Percentiles rank a stretch among this genome's conserved stretches.
Evolutionary conservation across 2,113 vertebrate genomes (phyloP).

Genomic region (Suricata suricatta): DNA sequence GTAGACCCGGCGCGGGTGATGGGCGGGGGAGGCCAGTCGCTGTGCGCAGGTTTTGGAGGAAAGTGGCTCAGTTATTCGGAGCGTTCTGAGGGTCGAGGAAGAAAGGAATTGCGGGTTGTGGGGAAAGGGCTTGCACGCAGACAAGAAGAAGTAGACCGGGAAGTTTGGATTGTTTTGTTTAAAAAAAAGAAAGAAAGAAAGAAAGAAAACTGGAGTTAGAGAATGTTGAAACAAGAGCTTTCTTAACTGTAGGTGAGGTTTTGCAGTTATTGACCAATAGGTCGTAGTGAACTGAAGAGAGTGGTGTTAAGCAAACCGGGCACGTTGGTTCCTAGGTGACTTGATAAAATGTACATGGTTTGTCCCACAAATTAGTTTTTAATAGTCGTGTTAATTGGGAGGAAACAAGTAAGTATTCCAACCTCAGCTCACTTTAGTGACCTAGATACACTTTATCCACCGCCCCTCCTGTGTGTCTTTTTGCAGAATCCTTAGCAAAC

Average conservation of each 20-base stretch:
- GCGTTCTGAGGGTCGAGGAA: background rate
- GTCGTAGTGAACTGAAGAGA: background rate
- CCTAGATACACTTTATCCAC: background rate
- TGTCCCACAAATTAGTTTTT: background rate
- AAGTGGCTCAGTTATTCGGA: background rate
- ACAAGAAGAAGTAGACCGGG: background rate
- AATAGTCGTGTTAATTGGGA: background rate
- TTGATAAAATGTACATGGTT: background rate
- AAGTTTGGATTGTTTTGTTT: background rate
- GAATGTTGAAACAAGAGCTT: slow-evolving; percentile 42
- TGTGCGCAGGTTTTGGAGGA: background rate
- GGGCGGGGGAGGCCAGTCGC: background rate
- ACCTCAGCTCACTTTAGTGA: background rate
- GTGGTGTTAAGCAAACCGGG: background rate
- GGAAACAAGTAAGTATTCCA: background rate
- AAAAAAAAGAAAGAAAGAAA: background rate
- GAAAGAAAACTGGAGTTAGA: background rate
- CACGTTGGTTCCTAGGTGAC: background rate
- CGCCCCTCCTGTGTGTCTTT: slow-evolving; percentile 27
- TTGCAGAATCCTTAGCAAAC: slow-evolving; percentile 86
- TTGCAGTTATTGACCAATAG: slow-evolving; percentile 40
- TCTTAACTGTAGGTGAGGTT: background rate
- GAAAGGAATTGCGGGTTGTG: background rate
- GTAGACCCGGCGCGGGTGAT: slow-evolving; percentile 19
- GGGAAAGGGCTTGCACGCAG: background rate